phyloP scores from a whole-genome alignment of 2,888 invertebrate species.

The Dynastes grantii region DNA sequence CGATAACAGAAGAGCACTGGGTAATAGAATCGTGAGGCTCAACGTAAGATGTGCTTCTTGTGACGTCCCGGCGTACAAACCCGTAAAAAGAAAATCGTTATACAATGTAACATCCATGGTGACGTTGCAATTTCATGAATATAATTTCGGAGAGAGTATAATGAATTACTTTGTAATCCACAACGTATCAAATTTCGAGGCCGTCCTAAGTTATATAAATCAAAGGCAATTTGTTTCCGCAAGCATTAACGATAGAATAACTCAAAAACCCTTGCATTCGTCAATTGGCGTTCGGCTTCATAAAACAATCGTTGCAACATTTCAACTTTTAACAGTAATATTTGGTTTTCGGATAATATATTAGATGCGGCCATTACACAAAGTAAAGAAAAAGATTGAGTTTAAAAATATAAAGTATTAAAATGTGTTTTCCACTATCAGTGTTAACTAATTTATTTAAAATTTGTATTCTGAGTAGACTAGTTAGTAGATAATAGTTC shows the following conservation, averaged over 20 bases:
- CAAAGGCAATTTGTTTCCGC: not conserved
- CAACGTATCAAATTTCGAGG: constrained; percentile 20
- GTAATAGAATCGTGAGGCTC: constrained; percentile 77
- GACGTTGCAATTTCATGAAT: not conserved
- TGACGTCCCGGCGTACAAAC: constrained; percentile 73
- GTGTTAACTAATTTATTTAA: no score
- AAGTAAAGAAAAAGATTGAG: no score
- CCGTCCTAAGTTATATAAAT: constrained; percentile 1
- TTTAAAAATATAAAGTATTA: no score
- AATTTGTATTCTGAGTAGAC: no score
- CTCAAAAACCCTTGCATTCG: constrained; percentile 13
- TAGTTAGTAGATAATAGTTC: no score
- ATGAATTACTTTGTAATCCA: not conserved
- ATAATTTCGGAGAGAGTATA: constrained; percentile 75
- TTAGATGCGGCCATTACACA: no score
- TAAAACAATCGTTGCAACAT: not conserved
- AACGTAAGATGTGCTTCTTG: constrained; percentile 81
- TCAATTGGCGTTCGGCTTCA: not conserved
- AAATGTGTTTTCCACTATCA: no score
- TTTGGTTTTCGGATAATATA: no score
- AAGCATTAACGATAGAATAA: constrained; percentile 29
- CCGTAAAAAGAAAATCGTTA: constrained; percentile 71
- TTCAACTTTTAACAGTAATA: no score
- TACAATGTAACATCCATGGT: constrained; percentile 78
- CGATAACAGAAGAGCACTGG: constrained; percentile 76